Base-by-base conservation (phyloP, 2,797 vertebrate species). In the Bradypus variegatus region DNA sequence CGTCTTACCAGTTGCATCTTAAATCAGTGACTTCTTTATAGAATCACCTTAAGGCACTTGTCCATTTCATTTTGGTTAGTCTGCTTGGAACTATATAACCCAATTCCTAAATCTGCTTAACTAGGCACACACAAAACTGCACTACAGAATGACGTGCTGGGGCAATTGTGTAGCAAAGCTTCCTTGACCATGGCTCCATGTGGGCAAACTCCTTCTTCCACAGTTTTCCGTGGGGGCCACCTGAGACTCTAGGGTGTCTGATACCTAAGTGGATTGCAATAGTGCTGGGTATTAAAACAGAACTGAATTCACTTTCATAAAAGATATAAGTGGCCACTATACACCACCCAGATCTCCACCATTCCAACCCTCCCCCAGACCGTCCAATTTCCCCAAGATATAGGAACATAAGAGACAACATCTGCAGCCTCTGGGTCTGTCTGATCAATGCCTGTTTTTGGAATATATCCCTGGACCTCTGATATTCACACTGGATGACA, bases 161-260 rank as follows among this genome's bases (percentile, higher is more conserved):
- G 21, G 23, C 6, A 48, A 6, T 1, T 65, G 13, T 2, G 7
- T 11, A 16, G 0, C 48, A 29, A 50, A 73, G 50, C 5, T 5
- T 2, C 19, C 62, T 5, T 15, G 16, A 10, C 18, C 5, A 0
- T 31, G 23, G 23, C 10, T 48, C 27, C 29, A n/a, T 2, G 0
- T 38, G 33, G 29, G 72, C 23, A 41, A 72, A 8, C 8, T 2
- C 13, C 4, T 48, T 48, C 36, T 77, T 11, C 41, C n/a, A 91
- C 70, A 48, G 13, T 41, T 91, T 70, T n/a, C 23, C 15, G 1
- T 48, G 36, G 31, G 27, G 19, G n/a, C 31, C 53, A 53, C 8
- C 23, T 45, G 41, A 38, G 31, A 33, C 9, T 64, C 18, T n/a
- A 67, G 31, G 18, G 31, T 13, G 13, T 38, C 19, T 13, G n/a